A percentile compares a stretch with the other conserved stretches of the same genome.
Conservation (phyloP, 2,888 invertebrate genomes). For the Teleiodes luculella region DNA sequence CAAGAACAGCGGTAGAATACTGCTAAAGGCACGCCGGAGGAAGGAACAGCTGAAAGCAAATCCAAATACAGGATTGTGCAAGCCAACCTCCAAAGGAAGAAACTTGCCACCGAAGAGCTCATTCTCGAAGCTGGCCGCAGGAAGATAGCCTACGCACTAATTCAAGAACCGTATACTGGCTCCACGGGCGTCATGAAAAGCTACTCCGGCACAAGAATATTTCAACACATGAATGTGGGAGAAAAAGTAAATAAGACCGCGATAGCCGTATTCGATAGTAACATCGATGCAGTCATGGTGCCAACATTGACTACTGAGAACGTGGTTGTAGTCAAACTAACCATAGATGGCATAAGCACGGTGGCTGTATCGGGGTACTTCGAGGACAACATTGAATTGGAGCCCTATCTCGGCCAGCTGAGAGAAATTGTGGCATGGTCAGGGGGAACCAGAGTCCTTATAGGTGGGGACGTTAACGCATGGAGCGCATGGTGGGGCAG, state of each 20-base stretch:
- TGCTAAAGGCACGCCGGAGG: too few species aligned
- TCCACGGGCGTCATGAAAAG: not conserved
- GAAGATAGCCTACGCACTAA: not conserved
- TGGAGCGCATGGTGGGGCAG: conserved; percentile 27
- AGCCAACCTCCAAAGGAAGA: conserved; percentile 13
- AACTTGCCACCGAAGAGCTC: conserved; percentile 12
- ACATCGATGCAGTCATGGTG: not conserved
- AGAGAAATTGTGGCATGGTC: not conserved
- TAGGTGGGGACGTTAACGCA: conserved; percentile 28
- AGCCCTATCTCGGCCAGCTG: conserved; percentile 12
- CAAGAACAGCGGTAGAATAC: too few species aligned
- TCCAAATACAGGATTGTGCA: too few species aligned
- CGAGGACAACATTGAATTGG: conserved; percentile 10
- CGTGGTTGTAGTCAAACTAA: too few species aligned
- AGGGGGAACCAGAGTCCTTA: conserved; percentile 3
- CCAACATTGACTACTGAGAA: too few species aligned
- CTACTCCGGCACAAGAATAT: conserved; percentile 1
- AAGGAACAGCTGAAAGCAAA: too few species aligned
- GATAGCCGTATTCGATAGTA: conserved; percentile 13
- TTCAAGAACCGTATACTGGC: conserved; percentile 22
- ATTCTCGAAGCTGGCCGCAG: conserved; percentile 5
- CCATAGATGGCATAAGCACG: too few species aligned
- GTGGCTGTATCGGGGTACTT: too few species aligned
- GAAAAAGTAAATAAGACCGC: conserved; percentile 10
- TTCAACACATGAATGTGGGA: not conserved